Base-by-base conservation (phyloP, 1,140 invertebrate species). In the Drosophila teissieri region DNA sequence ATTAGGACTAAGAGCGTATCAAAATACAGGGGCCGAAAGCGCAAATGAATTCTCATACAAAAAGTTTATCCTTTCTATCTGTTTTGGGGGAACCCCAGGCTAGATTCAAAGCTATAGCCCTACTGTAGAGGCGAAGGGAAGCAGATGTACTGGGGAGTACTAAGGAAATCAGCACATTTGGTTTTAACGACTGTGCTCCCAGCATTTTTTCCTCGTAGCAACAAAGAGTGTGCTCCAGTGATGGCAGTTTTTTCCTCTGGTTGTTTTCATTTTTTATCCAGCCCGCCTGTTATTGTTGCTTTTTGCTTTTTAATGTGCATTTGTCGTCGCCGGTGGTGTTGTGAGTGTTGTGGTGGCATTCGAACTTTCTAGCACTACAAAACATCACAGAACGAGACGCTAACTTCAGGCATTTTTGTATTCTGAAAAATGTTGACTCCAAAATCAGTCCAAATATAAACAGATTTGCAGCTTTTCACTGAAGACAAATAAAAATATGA, bases 241-340 rank as follows among this genome's bases (percentile, higher is more conserved):
- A 44, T 67, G 39, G 48, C 15, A 57, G 51, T 56, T 63, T 53
- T 64, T 46, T 57, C 36, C 45, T 51, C 22, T 55, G 36, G 10
- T 27, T 55, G 27, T 45, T 44, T 51, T 73, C 40, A 19, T 52
- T 39, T 65, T 69, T 24, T 44, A 17, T 45, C 61, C 46, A 52
- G 36, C 31, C 60, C 45, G 61, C 31, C 42, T 15, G 61, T 75
- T 76, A 69, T 74, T 85, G 78, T 81, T 86, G 82, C 49, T 86
- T 88, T 86, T 86, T 88, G 82, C 53, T 86, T 88, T 86, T 86
- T 88, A 86, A 88, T 88, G 83, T 88, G 79, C 82, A 85, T 82
- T 88, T 60, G 78, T 42, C 52, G 56, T 60, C 72, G 78, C 69
- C 57, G 64, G 49, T 22, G 52, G 39, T 22, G 39, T 14, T 27